Evolutionary conservation across 2,113 vertebrate genomes (phyloP).

Genomic region (Anhinga anhinga): DNA sequence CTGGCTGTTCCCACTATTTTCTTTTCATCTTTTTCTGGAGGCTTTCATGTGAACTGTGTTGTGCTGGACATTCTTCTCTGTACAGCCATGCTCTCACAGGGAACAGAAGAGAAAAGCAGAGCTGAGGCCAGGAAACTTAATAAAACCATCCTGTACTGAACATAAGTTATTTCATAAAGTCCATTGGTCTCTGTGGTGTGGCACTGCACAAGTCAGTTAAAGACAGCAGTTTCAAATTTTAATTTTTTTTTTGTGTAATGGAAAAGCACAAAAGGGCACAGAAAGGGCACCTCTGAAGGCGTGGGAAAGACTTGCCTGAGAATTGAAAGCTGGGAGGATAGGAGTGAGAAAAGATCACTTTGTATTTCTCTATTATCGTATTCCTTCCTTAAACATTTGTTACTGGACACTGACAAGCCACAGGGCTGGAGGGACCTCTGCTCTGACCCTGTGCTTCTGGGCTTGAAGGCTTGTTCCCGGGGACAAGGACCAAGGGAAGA

Average conservation of each 20-base stretch:
- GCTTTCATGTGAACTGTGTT: neutral
- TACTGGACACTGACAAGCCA: no score
- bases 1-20: neutral
- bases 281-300: neutral
- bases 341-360: neutral
- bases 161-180: neutral
- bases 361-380: neutral
- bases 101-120: neutral
- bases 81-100: neutral
- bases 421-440: neutral
- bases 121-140: neutral
- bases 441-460: accelerated
- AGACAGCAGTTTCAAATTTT: neutral
- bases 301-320: neutral
- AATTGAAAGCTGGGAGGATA: neutral
- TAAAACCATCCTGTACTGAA: neutral
- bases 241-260: neutral
- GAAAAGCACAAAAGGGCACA: neutral
- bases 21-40: neutral
- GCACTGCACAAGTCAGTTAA: neutral
- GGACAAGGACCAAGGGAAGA: neutral
- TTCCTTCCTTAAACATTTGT: neutral
- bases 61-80: neutral
- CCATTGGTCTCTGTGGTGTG: neutral
- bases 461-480: neutral